These are phyloP conservation scores for Thamnophis sirtalis DNA, from an alignment of 2,113 vertebrate species.

Conservation along the genomic window DNA sequence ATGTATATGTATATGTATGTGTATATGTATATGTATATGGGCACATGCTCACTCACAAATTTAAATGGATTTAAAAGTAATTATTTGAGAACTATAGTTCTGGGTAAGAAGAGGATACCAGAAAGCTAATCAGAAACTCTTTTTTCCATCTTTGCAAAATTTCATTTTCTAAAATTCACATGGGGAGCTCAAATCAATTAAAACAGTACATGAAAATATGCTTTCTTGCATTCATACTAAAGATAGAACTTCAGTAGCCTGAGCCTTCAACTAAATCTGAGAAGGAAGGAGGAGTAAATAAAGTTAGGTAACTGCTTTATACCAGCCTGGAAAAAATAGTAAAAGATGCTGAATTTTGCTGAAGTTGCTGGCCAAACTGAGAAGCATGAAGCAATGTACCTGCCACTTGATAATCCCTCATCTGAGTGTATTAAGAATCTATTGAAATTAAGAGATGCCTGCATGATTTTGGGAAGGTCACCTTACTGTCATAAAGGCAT, in stretches of 20 bases:
- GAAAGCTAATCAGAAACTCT: background rate
- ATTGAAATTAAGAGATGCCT: background rate
- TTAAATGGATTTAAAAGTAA: background rate
- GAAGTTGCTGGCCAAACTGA: background rate
- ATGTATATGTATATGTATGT: too few species aligned
- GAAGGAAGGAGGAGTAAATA: background rate
- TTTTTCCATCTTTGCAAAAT: background rate
- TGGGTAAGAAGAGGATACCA: background rate
- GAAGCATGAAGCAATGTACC: background rate
- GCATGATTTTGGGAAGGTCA: background rate
- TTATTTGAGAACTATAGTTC: background rate
- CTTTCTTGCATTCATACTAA: background rate
- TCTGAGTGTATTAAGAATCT: background rate
- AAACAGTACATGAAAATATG: background rate
- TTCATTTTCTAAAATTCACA: background rate
- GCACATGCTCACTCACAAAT: background rate
- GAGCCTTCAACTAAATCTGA: background rate
- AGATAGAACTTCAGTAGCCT: background rate
- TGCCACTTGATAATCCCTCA: background rate
- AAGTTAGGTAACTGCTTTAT: background rate
- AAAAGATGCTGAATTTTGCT: background rate
- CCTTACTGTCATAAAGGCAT: background rate
- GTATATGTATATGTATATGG: background rate
- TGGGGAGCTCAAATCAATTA: background rate
- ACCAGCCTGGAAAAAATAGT: background rate